Evolutionary conservation across 1,140 invertebrate genomes (phyloP).

Genomic region (Apolygus lucorum): DNA sequence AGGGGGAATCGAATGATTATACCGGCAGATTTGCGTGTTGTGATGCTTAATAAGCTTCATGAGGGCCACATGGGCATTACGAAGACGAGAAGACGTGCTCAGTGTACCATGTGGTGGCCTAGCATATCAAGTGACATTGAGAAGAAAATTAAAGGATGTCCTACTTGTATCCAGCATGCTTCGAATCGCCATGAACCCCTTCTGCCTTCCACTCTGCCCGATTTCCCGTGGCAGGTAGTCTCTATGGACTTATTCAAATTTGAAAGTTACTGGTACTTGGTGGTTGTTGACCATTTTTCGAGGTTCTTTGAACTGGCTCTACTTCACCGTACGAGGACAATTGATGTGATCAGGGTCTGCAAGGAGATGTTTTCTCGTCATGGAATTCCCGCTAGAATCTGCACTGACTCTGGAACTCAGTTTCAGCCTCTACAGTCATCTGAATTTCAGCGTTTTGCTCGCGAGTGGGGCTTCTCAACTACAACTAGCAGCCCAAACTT

Average conservation of each 20-base stretch:
- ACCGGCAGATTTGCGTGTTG: background rate
- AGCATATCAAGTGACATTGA: background rate
- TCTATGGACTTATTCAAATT: background rate
- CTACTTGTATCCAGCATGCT: background rate
- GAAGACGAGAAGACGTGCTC: background rate
- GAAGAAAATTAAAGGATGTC: background rate
- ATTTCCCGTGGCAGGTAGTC: background rate
- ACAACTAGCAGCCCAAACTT: too few relatives aligned
- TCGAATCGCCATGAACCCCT: background rate
- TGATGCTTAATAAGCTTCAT: background rate
- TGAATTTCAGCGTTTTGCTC: too few relatives aligned
- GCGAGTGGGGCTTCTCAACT: too few relatives aligned
- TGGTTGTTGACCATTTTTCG: background rate
- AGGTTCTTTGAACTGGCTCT: too few relatives aligned
- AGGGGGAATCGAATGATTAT: background rate
- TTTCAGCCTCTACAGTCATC: too few relatives aligned
- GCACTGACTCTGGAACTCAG: too few relatives aligned
- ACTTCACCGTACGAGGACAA: too few relatives aligned
- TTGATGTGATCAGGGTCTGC: too few relatives aligned
- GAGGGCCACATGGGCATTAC: background rate
- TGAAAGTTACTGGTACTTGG: background rate
- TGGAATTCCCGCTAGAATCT: too few relatives aligned
- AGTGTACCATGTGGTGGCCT: slow-evolving; percentile 3
- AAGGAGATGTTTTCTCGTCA: too few relatives aligned
- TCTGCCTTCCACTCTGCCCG: background rate